Conservation (phyloP, 1,140 invertebrate genomes). For the Formica exsecta region DNA sequence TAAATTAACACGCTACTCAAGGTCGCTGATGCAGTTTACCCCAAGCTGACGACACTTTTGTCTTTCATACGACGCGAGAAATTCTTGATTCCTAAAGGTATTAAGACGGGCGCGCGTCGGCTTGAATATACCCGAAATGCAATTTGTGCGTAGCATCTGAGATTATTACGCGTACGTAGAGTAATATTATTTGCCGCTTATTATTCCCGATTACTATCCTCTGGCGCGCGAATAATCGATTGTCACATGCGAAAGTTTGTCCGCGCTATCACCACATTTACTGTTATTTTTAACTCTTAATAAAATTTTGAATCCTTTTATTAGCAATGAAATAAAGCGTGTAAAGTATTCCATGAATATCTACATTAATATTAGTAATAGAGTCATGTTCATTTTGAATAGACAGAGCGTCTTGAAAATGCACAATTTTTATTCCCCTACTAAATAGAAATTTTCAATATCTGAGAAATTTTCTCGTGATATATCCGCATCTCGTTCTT, state of each 20-base stretch:
- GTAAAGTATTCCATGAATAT: background rate
- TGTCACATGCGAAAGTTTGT: background rate
- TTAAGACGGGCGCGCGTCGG: background rate
- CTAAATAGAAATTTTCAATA: constrained; percentile 46
- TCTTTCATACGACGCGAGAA: constrained; percentile 47
- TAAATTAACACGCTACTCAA: constrained; percentile 76
- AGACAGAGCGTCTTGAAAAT: background rate
- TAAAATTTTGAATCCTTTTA: too few species aligned
- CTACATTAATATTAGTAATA: background rate
- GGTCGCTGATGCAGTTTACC: constrained; percentile 67
- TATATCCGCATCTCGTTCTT: constrained; percentile 20
- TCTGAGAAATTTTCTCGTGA: constrained; percentile 44
- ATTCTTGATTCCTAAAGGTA: constrained; percentile 54
- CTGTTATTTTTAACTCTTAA: too few species aligned
- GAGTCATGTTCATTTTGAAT: constrained; percentile 15
- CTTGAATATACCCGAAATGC: constrained; percentile 52
- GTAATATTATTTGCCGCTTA: constrained; percentile 26
- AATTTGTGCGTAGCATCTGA: constrained; percentile 24
- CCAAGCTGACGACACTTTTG: constrained; percentile 31
- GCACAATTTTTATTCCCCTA: constrained; percentile 14
- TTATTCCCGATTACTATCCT: constrained; percentile 42
- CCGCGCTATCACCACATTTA: background rate
- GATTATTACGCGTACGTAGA: constrained; percentile 18
- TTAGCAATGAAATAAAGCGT: background rate
- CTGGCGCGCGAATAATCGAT: background rate